Percentiles rank a stretch among this genome's conserved stretches.
Evolutionary conservation across 2,113 vertebrate genomes (phyloP).

Genomic region (Hipposideros armiger): DNA sequence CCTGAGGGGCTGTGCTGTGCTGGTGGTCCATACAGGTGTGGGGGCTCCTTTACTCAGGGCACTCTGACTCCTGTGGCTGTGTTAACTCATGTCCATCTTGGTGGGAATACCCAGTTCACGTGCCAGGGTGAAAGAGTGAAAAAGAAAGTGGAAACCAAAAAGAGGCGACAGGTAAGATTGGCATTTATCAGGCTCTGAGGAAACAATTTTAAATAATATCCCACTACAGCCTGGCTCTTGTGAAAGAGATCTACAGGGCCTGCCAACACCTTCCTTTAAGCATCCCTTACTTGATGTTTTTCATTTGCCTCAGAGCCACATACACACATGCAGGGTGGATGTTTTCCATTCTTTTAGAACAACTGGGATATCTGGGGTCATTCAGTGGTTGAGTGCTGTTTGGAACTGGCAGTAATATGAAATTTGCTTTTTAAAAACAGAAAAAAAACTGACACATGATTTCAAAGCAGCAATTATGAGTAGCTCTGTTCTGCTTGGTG

Average conservation of each 20-base stretch:
- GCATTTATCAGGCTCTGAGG: neutral
- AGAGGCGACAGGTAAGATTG: neutral
- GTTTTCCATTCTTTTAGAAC: neutral
- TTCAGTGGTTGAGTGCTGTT: neutral
- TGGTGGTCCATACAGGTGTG: no score
- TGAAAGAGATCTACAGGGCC: no score
- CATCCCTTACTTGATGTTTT: neutral
- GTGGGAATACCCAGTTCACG: neutral
- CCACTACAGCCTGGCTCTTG: neutral
- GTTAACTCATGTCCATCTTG: neutral
- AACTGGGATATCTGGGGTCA: neutral
- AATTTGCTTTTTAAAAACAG: neutral
- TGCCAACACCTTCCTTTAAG: no score
- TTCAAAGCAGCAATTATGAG: neutral
- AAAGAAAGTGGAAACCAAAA: neutral
- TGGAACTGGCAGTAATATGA: neutral
- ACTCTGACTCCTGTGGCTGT: fast-evolving
- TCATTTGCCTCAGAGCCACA: neutral
- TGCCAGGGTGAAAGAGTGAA: neutral
- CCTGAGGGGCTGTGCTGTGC: neutral
- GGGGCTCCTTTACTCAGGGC: neutral
- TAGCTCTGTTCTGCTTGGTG: neutral
- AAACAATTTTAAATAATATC: no score
- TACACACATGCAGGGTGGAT: neutral
- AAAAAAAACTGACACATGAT: neutral